Evolutionary conservation across 2,888 invertebrate genomes (phyloP).

Genomic region (Drosophila putrida): DNA sequence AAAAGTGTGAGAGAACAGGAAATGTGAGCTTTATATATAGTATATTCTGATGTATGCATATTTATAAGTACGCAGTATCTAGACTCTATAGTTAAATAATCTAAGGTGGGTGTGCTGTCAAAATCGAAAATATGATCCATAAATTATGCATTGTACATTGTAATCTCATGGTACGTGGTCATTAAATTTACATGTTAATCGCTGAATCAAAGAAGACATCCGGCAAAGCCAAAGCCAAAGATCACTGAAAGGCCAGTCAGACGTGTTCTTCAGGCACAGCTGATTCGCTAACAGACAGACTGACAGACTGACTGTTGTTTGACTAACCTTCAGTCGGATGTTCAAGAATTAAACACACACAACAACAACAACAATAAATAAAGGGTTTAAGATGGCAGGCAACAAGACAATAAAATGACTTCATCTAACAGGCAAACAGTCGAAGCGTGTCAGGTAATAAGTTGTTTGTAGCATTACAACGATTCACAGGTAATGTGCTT

Average conservation of each 20-base stretch:
- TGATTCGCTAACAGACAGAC: slow-evolving; percentile 23
- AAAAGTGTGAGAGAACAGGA: slow-evolving; percentile 33
- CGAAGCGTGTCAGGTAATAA: slow-evolving; percentile 78
- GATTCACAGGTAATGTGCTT: slow-evolving; percentile 40
- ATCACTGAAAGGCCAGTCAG: slow-evolving; percentile 55
- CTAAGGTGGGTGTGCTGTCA: slow-evolving; percentile 34
- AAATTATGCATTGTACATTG: slow-evolving; percentile 56
- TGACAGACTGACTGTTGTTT: slow-evolving; percentile 8
- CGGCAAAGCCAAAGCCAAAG: slow-evolving; percentile 53
- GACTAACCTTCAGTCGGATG: slow-evolving; percentile 56
- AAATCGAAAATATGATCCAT: slow-evolving; percentile 56
- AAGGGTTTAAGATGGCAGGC: slow-evolving; percentile 53
- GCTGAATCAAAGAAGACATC: slow-evolving; percentile 63
- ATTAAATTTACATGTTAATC: slow-evolving; percentile 80
- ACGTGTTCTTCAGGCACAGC: slow-evolving; percentile 54
- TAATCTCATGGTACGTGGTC: slow-evolving; percentile 40
- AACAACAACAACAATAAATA: slow-evolving; percentile 32
- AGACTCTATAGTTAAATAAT: background rate
- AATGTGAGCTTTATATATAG: slow-evolving; percentile 28
- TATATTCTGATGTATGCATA: slow-evolving; percentile 5
- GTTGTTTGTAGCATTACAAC: slow-evolving; percentile 59
- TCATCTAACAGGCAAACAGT: slow-evolving; percentile 66
- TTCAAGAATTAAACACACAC: slow-evolving; percentile 56
- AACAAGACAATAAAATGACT: slow-evolving; percentile 55
- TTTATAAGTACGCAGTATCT: background rate